A percentile compares a stretch with the other conserved stretches of the same genome.
These are phyloP conservation scores for Acrobasis repandana DNA, from an alignment of 2,888 invertebrate genomes.

Conservation along the genomic window DNA sequence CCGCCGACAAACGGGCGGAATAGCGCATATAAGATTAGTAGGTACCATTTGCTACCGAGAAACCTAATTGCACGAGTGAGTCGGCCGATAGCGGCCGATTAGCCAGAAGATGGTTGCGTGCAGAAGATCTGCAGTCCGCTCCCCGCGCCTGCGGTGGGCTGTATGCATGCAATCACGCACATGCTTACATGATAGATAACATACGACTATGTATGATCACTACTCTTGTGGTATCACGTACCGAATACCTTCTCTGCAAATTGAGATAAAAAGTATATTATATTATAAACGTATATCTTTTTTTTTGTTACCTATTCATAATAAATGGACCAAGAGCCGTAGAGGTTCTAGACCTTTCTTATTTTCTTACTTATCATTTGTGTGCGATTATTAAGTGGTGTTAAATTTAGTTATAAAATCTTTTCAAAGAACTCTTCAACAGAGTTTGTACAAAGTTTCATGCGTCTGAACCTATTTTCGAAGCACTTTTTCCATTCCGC, in stretches of 20 bases:
- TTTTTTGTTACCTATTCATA: too few species aligned
- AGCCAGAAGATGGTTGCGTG: slow-evolving; percentile 73
- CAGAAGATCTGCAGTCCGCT: slow-evolving; percentile 55
- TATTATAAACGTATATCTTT: too few species aligned
- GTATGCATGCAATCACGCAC: slow-evolving; percentile 60
- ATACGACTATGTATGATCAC: slow-evolving; percentile 25
- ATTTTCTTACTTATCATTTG: too few species aligned
- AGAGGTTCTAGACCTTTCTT: too few species aligned
- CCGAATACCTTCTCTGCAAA: neutral
- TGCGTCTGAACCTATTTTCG: too few species aligned
- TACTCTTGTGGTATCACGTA: neutral
- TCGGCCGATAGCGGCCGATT: slow-evolving; percentile 67
- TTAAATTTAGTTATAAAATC: too few species aligned
- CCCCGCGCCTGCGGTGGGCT: slow-evolving; percentile 42
- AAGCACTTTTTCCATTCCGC: too few species aligned
- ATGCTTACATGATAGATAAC: slow-evolving; percentile 28
- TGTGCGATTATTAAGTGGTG: too few species aligned
- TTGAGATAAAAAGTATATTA: too few species aligned
- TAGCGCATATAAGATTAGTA: slow-evolving; percentile 43
- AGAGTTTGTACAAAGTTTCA: too few species aligned
- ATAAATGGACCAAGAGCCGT: too few species aligned
- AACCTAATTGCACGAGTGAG: slow-evolving; percentile 67
- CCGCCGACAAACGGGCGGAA: slow-evolving; percentile 25
- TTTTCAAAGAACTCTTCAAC: too few species aligned
- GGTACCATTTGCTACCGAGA: slow-evolving; percentile 60